phyloP scores from a whole-genome alignment of 2,888 invertebrate species.

The Agrochola litura region DNA sequence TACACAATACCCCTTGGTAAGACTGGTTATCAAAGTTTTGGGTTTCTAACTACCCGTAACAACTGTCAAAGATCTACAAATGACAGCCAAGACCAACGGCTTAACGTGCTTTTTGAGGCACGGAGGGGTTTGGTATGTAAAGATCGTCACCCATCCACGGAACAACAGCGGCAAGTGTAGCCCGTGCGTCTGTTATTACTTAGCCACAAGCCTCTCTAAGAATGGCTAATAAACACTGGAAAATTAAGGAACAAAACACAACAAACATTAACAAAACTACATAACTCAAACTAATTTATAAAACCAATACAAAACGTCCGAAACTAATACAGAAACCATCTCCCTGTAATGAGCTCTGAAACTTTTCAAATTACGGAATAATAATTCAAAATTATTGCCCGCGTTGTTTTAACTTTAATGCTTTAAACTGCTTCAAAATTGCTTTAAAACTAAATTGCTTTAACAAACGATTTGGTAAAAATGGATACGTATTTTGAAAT shows the following conservation, averaged over 20 bases:
- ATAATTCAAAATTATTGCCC: conserved; percentile 71
- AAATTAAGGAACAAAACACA: conserved; percentile 20
- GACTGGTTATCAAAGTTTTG: too few relatives aligned
- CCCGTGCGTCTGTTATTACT: too few relatives aligned
- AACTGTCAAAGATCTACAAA: too few relatives aligned
- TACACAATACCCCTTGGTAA: too few relatives aligned
- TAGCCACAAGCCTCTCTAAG: too few relatives aligned
- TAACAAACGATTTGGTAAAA: conserved; percentile 39
- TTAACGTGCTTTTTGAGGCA: too few relatives aligned
- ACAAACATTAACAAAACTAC: conserved; percentile 33
- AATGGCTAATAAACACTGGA: not conserved
- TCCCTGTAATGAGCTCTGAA: conserved; percentile 52
- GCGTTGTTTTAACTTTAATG: conserved; percentile 63
- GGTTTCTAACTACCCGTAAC: too few relatives aligned
- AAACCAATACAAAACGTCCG: conserved; percentile 41
- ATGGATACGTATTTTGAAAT: not conserved
- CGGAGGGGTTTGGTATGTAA: too few relatives aligned
- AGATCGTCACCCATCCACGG: too few relatives aligned
- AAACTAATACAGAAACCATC: conserved; percentile 53
- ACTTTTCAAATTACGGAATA: conserved; percentile 71
- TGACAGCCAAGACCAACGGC: too few relatives aligned
- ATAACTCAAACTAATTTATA: conserved; percentile 45
- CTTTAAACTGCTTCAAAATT: conserved; percentile 57
- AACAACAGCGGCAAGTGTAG: too few relatives aligned
- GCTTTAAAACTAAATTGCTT: conserved; percentile 53